Percentiles rank a stretch among this genome's conserved stretches.
These are phyloP conservation scores for Dryococelus australis DNA, from an alignment of 2,888 invertebrate species.

Conservation along the genomic window DNA sequence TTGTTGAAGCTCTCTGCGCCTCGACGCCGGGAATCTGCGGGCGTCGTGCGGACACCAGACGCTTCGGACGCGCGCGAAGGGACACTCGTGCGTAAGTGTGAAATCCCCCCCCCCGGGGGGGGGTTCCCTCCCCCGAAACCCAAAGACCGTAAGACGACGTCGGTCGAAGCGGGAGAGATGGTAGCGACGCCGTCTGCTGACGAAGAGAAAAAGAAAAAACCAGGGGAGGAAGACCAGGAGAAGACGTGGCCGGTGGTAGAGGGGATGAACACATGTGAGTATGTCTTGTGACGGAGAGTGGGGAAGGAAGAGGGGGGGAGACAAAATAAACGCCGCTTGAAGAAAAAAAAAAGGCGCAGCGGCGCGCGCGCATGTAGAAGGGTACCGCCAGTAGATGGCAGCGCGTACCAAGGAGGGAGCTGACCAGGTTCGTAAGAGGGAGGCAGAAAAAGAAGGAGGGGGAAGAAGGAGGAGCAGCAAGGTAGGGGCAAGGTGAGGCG, in stretches of 20 bases:
- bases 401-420: conserved; percentile 2
- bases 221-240: neutral
- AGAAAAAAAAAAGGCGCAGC: too few relatives aligned
- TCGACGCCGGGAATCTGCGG: too few relatives aligned
- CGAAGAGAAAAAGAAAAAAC: neutral
- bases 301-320: neutral
- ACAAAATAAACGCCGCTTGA: neutral
- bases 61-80: neutral
- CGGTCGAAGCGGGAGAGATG: neutral
- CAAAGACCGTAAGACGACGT: neutral
- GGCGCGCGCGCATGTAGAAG: neutral
- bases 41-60: too few relatives aligned
- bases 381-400: conserved; percentile 28
- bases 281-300: neutral
- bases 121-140: too few relatives aligned
- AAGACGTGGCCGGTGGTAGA: neutral
- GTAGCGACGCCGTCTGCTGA: too few relatives aligned
- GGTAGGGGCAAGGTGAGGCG: conserved; percentile 33
- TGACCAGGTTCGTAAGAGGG: neutral
- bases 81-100: too few relatives aligned
- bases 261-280: neutral
- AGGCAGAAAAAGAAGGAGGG: neutral
- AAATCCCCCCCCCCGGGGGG: too few relatives aligned
- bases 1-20: too few relatives aligned
- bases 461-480: conserved; percentile 20